Base-by-base conservation (phyloP, 35 echinoderm and acorn worm species). In the Heliocidaris tuberculata region DNA sequence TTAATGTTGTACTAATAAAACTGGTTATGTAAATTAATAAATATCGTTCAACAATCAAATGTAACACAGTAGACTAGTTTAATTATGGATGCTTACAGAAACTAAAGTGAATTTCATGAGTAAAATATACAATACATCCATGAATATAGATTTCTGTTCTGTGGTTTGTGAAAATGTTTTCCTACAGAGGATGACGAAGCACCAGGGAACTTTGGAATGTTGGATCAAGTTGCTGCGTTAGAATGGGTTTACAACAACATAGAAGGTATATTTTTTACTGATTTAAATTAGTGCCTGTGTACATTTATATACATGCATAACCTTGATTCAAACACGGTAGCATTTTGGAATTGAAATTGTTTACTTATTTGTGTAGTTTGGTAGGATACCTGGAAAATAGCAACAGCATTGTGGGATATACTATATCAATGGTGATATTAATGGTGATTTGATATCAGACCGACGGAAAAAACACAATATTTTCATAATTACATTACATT, bases 191-290 rank as follows among this genome's bases (percentile, higher is more conserved):
- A 97, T 89, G 95, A 95, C 27, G 90, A 31, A 31, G 48, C 95
- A 88, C 95, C 95, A 7, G 95, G 95, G 30, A 97, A 97, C 48
- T 94, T 50, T 48, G 97, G 97, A 6, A 92, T 97, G 93, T 92
- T 94, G 31, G 97, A 97, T 70, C 97, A 97, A 93, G 86, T 94
- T 19, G 97, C 95, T 48, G 97, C 94, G 11, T 29, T 97, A 13
- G 56, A 96, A 94, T 97, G 97, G 97, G 95, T 97, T 12, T 92
- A 97, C 50, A 86, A 96, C 48, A 97, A 97, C 86, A 97, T 97
- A 56, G 95, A 94, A 65, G 94, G 96, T 97, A 92, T 52, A 13
- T 7, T 52, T 0, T 70, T 19, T 70, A 78, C 7, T 24, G 27
- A 1, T 78, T n/a, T 6, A 24, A 71, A 24, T 27, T 42, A 42